Base-by-base conservation (phyloP, 1,140 invertebrate genomes). In the Ips nitidus region DNA sequence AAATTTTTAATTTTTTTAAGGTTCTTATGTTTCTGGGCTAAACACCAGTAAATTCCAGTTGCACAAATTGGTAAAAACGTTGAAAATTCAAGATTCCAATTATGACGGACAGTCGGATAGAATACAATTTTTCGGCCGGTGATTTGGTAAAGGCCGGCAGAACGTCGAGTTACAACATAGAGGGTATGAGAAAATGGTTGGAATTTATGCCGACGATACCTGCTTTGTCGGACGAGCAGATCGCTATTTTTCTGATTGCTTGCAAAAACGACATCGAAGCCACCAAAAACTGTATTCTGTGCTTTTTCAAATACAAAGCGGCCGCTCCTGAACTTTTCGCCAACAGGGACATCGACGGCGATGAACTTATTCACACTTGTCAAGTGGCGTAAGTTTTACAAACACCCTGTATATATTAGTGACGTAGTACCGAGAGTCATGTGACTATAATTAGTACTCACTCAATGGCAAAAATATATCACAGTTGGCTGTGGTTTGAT, bases 161-260 rank as follows among this genome's bases (percentile, higher is more conserved):
- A 41, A 73, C 71, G 3, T 65, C 67, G 36, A 68, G 45, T 36
- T 71, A 70, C 38, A 70, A 73, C 36, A 70, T 77, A n/a, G 73
- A 75, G 6, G 71, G 69, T 6, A 66, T 77, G n/a, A 72, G 71
- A 69, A 60, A 72, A 61, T 77, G 75, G 75, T 55, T 74, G 37
- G 37, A 59, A 6, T 52, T 62, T 37, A 71, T 66, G 47, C 55
- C 61, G 58, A 53, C 70, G 4, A 65, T 75, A 38, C 76, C 76
- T 5, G 22, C n/a, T 5, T 47, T 78, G 43, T 69, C 71, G 0
- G 76, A 80, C 39, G 75, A 79, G 60, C 82, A 84, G 65, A 78
- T 88, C 6, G 80, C 85, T 1, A 77, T 88, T 36, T 88, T 88
- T 74, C 82, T 86, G 41, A 82, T 86, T 50, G 85, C 86, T 43